Percentiles rank a stretch among this genome's conserved stretches.
These are phyloP conservation scores for Oryzias sinensis DNA, from an alignment of 2,797 vertebrate species.

Conservation along the genomic window DNA sequence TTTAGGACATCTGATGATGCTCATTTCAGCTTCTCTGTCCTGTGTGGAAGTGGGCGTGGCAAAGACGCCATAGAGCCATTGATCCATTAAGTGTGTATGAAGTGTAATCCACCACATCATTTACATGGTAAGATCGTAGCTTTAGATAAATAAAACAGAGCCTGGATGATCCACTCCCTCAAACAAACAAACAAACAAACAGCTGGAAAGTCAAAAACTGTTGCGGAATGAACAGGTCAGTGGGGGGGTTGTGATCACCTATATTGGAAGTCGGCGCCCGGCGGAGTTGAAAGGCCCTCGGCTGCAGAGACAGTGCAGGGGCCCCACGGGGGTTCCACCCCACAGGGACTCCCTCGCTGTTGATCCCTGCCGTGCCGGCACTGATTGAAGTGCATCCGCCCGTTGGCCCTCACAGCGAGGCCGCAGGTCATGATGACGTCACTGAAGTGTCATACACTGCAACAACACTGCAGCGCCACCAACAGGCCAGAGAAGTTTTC, in stretches of 20 bases:
- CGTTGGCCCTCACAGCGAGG: conserved; percentile 71
- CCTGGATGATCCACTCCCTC: no score
- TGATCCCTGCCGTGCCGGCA: conserved; percentile 51
- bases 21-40: no score
- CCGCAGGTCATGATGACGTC: conserved; percentile 77
- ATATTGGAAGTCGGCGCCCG: conserved; percentile 61
- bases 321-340: conserved; percentile 50
- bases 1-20: no score
- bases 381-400: conserved; percentile 77
- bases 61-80: no score
- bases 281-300: conserved; percentile 71
- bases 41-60: no score
- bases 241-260: conserved; percentile 73
- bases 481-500: conserved; percentile 34
- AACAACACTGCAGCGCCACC: conserved; percentile 61
- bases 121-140: no score
- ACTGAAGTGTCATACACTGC: conserved; percentile 75
- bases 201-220: no score
- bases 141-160: no score
- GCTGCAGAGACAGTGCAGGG: conserved; percentile 39
- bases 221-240: conserved; percentile 42
- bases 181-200: no score
- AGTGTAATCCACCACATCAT: no score
- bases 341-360: conserved; percentile 56
- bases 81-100: no score